Evolutionary conservation across 2,888 invertebrate genomes (phyloP), one percentile per base, ranked within the genome.

Genomic region (Cheilosia variabilis): DNA sequence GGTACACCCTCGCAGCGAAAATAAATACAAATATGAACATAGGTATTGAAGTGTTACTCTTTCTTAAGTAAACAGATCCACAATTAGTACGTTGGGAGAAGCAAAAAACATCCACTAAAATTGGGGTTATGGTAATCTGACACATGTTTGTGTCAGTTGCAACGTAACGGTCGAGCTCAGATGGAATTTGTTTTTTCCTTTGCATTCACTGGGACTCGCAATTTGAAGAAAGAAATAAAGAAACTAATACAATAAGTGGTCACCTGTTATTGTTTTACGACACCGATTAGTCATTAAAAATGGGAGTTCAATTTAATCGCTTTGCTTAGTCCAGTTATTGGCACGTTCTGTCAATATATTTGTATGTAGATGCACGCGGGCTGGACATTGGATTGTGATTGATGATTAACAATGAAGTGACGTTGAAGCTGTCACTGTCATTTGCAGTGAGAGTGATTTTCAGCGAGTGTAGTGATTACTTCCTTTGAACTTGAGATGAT

Each of bases 271-370:
- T n/a, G 60, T 45, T 60, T 19, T 53, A 10, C 31, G 45, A 57
- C 24, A 24, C 68, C 31, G 37, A 81, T 81, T 81, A 63, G 69
- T 81, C 81, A 80, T 68, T 19, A 55, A 37, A 9, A 31, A 19
- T 27, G 3, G 43, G n/a, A 22, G 57, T 47, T 53, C 43, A 45
- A 76, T 68, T 45, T 45, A 63, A 52, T 10, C 19, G 17, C 31
- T 65, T 31, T n/a, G 34, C 17, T 6, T 22, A 34, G 37, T 45
- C 15, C 43, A 69, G 52, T 57, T 19, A 27, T 45, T 43, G 31
- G 69, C 77, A 81, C 76, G 81, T 76, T 53, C 62, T 45, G 7
- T 58, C n/a, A 63, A 81, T 60, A 73, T 68, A 31, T 13, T 31
- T 47, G n/a, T 45, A 41, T 22, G 17, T 17, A 41, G 6, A 47